Base-by-base conservation (phyloP, 2,113 vertebrate genomes). In the Mus spicilegus region DNA sequence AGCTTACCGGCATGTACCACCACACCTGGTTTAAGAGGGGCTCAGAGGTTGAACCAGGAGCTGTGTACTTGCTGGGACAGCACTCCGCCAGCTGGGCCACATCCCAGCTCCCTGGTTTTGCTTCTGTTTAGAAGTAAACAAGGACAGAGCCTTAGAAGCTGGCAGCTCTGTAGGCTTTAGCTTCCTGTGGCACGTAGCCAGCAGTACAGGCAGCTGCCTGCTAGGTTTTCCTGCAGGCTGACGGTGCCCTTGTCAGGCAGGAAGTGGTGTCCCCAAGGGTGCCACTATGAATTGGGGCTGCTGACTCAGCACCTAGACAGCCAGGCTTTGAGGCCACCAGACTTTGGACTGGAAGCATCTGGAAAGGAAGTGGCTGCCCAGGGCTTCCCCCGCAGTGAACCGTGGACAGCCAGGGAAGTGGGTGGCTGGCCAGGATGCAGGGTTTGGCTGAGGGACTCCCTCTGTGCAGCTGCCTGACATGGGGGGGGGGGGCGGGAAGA, bases 351-450 rank as follows among this genome's bases (percentile, higher is more conserved):
- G 84, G 95, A 97, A 96, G 93, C 16, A 36, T 92, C 94, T 97
- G 72, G 93, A 77, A 81, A 95, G 97, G 96, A 97, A 96, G 95
- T 82, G 72, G 94, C 75, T 81, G 82, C 94, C 78, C 28, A 63
- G 95, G 97, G 93, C 54, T 96, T 97, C 92, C 96, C 97, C 97
- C 26, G 8, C 56, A 11, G 70, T 75, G 72, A 28, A 30, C 20
- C 42, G 39, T 78, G 49, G 14, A 56, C 33, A 24, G 26, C 42
- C 22, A 13, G 49, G 69, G 24, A 8, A 6, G 28, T 20, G 7
- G 10, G 0, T 13, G 28, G 8, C 77, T 42, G 17, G 67, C 9
- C 96, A 93, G 97, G 92, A 96, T 72, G 92, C 84, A 91, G 1
- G 3, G 63, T 63, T 49, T 92, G 82, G 65, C 87, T 10, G 20